These are phyloP conservation scores for Neotoxoptera formosana DNA, from an alignment of 1,140 invertebrate species.

Conservation along the genomic window DNA sequence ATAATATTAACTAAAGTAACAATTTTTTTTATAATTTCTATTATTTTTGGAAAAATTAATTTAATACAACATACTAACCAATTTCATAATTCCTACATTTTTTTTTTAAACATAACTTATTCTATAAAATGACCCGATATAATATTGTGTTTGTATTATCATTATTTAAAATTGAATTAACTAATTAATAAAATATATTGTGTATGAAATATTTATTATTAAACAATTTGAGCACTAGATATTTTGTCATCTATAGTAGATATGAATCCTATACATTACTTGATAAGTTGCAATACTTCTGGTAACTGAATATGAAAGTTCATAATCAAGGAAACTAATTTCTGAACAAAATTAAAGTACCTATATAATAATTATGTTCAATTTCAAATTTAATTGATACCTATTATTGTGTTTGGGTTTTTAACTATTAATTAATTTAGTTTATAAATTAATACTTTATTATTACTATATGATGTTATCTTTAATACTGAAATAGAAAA, in stretches of 20 bases:
- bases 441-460: too few species aligned
- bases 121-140: neutral
- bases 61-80: neutral
- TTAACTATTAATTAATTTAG: neutral
- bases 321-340: neutral
- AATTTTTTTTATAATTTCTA: slow-evolving; percentile 12
- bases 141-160: neutral
- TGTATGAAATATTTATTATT: neutral
- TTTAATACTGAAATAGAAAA: neutral
- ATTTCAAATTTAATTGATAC: neutral
- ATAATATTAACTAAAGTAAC: neutral
- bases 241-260: neutral
- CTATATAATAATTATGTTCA: neutral
- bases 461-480: too few species aligned
- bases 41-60: neutral
- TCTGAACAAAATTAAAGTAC: neutral
- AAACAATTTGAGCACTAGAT: neutral
- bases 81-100: neutral
- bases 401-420: neutral
- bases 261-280: neutral
- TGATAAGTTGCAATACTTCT: neutral
- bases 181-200: neutral
- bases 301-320: neutral
- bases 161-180: neutral
- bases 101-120: neutral